Base-by-base conservation (phyloP, 35 echinoderm and acorn worm species). In the Apostichopus californicus region DNA sequence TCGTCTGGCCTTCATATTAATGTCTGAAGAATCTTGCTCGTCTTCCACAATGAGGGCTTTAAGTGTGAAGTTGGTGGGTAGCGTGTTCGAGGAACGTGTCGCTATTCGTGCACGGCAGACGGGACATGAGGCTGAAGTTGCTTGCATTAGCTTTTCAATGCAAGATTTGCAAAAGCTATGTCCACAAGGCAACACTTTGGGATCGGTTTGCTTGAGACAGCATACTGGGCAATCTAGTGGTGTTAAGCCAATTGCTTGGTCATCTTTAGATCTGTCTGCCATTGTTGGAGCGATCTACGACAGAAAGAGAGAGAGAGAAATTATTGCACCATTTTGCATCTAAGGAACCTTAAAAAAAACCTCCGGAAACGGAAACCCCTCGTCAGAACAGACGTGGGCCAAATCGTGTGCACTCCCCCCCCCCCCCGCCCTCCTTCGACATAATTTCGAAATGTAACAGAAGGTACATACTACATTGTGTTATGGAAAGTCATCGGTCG, bases 81-180 rank as follows among this genome's bases (percentile, higher is more conserved):
- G 78, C 5, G 25, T 0, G 24, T 81, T 53, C 1, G 78, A 28
- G 5, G 78, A 81, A 18, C 0, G 0, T 54, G 20, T 53, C 0
- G 12, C 5, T 2, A 81, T 15, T 10, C 1, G 0, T 28, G 34
- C 26, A 54, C 78, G 34, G 15, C 78, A 81, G 14, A 81, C 23
- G 4, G 78, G 78, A 53, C 78, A 81, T 0, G 25, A 24, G 28
- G 55, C 28, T 14, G 23, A 11, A 13, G 6, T 1, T 11, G 78
- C 25, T 18, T 81, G 5, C 2, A 81, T 54, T 5, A 81, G 13
- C 55, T 54, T 46, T 17, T 54, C 28, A 54, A 55, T 9, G 23
- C 78, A 81, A 56, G 78, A 28, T 81, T 25, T 28, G 55, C 78
- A 81, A 55, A 81, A 81, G 25, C 78, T 81, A 81, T 81, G 78